phyloP scores from a whole-genome alignment of 2,113 vertebrate species.

The Mirza zaza region DNA sequence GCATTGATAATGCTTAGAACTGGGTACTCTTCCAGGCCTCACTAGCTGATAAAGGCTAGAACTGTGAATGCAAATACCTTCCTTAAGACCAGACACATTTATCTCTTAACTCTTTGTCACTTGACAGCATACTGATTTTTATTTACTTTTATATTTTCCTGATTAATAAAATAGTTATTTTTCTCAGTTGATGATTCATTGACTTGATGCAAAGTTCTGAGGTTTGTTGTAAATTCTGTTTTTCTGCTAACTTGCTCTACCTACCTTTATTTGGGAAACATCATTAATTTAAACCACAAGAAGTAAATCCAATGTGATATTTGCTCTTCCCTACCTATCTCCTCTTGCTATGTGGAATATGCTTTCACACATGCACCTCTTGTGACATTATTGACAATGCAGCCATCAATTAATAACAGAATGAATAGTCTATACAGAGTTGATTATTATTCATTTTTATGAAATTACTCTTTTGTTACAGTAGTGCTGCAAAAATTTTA shows the following conservation, averaged over 20 bases:
- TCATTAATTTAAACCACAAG: neutral
- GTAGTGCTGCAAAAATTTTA: neutral
- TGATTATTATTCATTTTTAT: neutral
- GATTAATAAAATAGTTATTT: neutral
- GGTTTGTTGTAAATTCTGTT: neutral
- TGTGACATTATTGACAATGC: neutral
- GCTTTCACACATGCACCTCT: neutral
- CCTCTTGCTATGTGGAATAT: neutral
- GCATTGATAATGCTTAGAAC: slow-evolving; percentile 34
- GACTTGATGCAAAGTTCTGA: neutral
- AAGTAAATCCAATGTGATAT: neutral
- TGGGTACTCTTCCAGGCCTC: neutral
- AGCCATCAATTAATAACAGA: neutral
- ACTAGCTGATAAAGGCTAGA: neutral
- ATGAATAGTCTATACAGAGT: neutral
- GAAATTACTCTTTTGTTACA: slow-evolving; percentile 37
- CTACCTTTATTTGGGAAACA: neutral
- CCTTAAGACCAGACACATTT: neutral
- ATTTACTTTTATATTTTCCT: slow-evolving; percentile 35
- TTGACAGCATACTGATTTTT: slow-evolving; percentile 37
- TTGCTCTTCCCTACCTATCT: neutral
- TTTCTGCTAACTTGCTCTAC: neutral
- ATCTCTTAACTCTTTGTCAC: neutral
- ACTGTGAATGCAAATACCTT: neutral
- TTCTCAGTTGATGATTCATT: neutral